Evolutionary conservation across 2,113 vertebrate species (phyloP).

Genomic region (Tachuris rubrigastra): DNA sequence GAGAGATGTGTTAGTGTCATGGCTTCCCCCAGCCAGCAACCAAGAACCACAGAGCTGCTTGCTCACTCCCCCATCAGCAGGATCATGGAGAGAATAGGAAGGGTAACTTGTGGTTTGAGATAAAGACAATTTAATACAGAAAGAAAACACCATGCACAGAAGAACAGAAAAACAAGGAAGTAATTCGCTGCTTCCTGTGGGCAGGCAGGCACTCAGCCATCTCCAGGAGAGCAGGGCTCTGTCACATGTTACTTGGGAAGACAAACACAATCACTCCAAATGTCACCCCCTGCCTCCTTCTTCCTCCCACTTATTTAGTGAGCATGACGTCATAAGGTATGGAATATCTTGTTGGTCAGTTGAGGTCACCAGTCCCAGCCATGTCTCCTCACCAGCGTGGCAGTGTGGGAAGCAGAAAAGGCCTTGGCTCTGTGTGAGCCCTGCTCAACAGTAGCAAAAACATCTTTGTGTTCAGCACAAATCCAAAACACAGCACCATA

Average conservation of each 20-base stretch:
- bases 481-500: not conserved
- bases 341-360: not conserved
- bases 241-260: not conserved
- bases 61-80: not conserved
- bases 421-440: not conserved
- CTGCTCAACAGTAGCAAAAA: not conserved
- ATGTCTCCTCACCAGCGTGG: rapidly evolving
- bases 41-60: too few species aligned
- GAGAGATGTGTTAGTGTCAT: not conserved
- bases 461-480: not conserved
- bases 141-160: not conserved
- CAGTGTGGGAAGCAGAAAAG: not conserved
- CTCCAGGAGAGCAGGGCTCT: not conserved
- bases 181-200: rapidly evolving
- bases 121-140: not conserved
- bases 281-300: not conserved
- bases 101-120: too few species aligned
- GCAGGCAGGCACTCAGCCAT: not conserved
- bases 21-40: not conserved
- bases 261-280: not conserved
- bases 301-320: not conserved
- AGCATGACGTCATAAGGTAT: rapidly evolving
- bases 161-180: not conserved
- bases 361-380: not conserved
- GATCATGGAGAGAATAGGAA: not conserved